phyloP scores from a whole-genome alignment of 1,140 invertebrate species.

The Drosophila suzukii region DNA sequence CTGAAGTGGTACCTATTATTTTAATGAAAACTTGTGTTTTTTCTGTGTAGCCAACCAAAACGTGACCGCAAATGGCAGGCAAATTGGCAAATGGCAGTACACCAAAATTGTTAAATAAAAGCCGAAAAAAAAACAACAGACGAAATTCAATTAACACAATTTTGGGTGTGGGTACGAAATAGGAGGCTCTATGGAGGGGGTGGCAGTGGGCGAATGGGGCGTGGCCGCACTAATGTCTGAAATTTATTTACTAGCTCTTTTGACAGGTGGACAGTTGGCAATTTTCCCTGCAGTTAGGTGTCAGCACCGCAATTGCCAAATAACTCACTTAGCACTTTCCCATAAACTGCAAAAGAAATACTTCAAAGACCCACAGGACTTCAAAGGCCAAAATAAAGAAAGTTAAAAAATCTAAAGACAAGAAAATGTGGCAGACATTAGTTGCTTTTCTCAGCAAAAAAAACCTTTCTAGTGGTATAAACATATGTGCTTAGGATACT shows the following conservation, averaged over 20 bases:
- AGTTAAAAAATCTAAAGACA: neutral
- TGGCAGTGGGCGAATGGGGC: neutral
- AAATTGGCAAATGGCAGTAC: conserved; percentile 53
- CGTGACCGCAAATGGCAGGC: conserved; percentile 63
- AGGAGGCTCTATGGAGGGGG: neutral
- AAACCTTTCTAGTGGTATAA: too few relatives aligned
- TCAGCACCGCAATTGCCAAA: conserved; percentile 5
- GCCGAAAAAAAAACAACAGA: conserved; percentile 9
- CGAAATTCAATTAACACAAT: conserved; percentile 68
- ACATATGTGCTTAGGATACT: too few relatives aligned
- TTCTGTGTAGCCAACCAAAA: conserved; percentile 32
- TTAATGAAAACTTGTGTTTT: neutral
- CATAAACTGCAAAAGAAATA: neutral
- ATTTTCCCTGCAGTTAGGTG: neutral
- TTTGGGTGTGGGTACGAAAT: conserved; percentile 23
- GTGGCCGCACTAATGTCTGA: conserved; percentile 3
- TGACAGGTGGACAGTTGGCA: conserved; percentile 12
- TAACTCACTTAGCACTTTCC: conserved; percentile 7
- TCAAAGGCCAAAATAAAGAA: neutral
- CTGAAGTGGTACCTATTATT: too few relatives aligned
- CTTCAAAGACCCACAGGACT: neutral
- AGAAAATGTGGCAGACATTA: neutral
- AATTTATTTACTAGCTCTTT: conserved; percentile 9
- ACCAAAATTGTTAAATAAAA: conserved; percentile 3
- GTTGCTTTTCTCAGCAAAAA: neutral